Base-by-base conservation (phyloP, 2,113 vertebrate genomes). In the Oriolus oriolus region DNA sequence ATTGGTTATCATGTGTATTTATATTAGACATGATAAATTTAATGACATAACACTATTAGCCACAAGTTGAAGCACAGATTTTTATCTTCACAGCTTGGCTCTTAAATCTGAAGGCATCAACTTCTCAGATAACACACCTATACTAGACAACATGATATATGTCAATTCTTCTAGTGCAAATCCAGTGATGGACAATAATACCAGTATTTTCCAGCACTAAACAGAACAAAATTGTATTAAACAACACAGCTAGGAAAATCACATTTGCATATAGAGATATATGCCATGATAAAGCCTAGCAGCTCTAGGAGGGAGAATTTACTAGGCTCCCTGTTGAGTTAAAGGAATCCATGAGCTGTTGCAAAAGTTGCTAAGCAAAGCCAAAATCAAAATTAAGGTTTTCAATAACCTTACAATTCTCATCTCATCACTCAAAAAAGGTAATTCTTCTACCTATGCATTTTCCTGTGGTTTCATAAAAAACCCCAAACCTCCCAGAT, bases 401-500 rank as follows among this genome's bases (percentile, higher is more conserved):
- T 94, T 70, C 23, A 87, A 64, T 49, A 82, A 53, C 8, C n/a
- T 52, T 50, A 44, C 1, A 80, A 63, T 71, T 68, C 33, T 60
- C 71, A 49, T 70, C 17, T 53, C 9, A 44, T 35, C 18, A 84
- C 24, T 39, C 11, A 50, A 54, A 70, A 42, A 22, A 5, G 15
- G 49, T n/a, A n/a, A 78, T 69, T 56, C 3, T 73, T 66, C 60
- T 70, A 79, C 35, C 30, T 47, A 50, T 0, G 1, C 10, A 16
- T 50, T 73, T 73, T 70, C 22, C 33, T 45, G n/a, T n/a, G 19
- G 28, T 24, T 37, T 87, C 15, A 59, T 26, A 35, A 66, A 79
- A 75, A 41, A 2, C 0, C 6, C 42, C 18, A 54, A 39, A 74
- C 14, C 18, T 74, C 15, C 11, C 23, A 69, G 14, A 64, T 0